Evolutionary conservation across 2,797 vertebrate species (phyloP).

Genomic region (Apogon talboti): DNA sequence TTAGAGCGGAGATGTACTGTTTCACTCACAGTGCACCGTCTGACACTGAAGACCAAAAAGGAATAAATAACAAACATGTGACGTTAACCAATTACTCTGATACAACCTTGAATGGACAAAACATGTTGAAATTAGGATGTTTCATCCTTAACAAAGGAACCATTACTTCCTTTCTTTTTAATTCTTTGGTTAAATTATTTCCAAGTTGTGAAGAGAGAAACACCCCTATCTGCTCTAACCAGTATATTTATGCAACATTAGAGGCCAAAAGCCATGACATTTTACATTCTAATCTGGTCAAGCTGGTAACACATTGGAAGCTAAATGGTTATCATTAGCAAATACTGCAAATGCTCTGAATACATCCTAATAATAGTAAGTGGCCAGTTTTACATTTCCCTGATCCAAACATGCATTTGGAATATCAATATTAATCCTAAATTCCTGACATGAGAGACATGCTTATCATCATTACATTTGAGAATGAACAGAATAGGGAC

Average conservation of each 20-base stretch:
- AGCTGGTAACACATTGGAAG: not conserved
- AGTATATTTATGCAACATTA: constrained; percentile 40
- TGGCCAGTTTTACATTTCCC: no score
- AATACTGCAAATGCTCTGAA: no score
- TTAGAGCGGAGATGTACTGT: constrained; percentile 37
- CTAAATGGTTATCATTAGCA: not conserved
- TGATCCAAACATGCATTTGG: no score
- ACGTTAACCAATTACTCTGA: not conserved
- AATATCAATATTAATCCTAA: no score
- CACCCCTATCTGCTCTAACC: constrained; percentile 2
- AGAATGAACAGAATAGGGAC: no score
- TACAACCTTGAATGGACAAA: no score
- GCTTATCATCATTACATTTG: no score
- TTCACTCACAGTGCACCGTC: constrained; percentile 13
- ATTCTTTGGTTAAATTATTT: not conserved
- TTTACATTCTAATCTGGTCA: constrained; percentile 15
- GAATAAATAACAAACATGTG: not conserved
- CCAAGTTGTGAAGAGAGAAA: not conserved
- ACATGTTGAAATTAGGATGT: no score
- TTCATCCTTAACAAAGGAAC: not conserved
- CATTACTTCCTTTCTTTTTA: not conserved
- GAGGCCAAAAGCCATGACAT: constrained; percentile 4
- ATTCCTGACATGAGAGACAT: no score
- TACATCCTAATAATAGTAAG: no score
- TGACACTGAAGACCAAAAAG: not conserved